These are phyloP conservation scores for Seriola aureovittata DNA, from an alignment of 2,113 vertebrate species.

Conservation along the genomic window DNA sequence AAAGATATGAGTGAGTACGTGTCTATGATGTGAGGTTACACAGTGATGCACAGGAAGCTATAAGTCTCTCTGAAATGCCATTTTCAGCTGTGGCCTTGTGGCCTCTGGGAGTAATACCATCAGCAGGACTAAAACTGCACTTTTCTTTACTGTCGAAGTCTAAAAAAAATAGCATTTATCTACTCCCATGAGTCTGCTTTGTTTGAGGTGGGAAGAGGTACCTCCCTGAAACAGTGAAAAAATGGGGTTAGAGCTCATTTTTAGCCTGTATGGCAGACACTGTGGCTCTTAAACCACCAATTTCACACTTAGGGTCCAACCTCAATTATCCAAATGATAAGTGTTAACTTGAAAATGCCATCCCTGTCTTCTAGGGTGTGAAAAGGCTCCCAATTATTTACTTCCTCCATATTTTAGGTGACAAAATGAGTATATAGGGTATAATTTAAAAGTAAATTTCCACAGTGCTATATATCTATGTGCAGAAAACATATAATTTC, in stretches of 20 bases:
- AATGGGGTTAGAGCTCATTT: constrained; percentile 32
- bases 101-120: constrained; percentile 49
- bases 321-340: constrained; percentile 66
- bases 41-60: constrained; percentile 14
- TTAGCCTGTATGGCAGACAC: constrained; percentile 35
- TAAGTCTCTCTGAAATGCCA: constrained; percentile 46
- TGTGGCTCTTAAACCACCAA: constrained; percentile 29
- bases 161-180: constrained; percentile 48
- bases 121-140: constrained; percentile 26
- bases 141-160: constrained; percentile 32
- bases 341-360: constrained; percentile 37
- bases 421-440: constrained; percentile 15
- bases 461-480: background rate
- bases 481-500: constrained; percentile 30
- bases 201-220: constrained; percentile 17
- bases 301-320: constrained; percentile 59
- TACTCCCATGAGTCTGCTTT: constrained; percentile 26
- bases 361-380: background rate
- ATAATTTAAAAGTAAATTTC: constrained; percentile 26
- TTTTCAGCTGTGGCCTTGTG: constrained; percentile 56
- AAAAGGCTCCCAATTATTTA: constrained; percentile 25
- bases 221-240: background rate
- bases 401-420: constrained; percentile 26
- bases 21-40: background rate
- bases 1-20: background rate